Evolutionary conservation across 2,888 invertebrate species (phyloP).

Genomic region (Germaria angustata): DNA sequence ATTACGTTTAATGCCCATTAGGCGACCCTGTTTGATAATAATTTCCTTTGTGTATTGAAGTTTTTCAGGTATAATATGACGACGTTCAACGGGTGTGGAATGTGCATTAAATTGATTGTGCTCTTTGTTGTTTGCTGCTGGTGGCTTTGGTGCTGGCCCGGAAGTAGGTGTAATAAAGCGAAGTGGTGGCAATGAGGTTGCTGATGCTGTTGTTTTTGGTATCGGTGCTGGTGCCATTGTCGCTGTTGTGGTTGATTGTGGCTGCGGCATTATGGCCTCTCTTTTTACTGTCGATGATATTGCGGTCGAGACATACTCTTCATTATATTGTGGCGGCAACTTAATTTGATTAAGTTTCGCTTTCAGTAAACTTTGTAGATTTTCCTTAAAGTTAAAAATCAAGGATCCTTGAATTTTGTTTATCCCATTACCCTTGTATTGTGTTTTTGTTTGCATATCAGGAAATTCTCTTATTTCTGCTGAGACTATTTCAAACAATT

Average conservation of each 20-base stretch:
- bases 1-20: slow-evolving; percentile 86
- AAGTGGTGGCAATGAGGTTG: not conserved
- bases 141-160: not conserved
- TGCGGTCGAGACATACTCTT: slow-evolving; percentile 28
- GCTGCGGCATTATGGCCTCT: slow-evolving; percentile 29
- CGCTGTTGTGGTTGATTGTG: slow-evolving; percentile 25
- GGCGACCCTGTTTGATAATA: slow-evolving; percentile 84
- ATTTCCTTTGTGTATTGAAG: slow-evolving; percentile 83
- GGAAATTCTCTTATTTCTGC: slow-evolving; percentile 46
- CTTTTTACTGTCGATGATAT: slow-evolving; percentile 50
- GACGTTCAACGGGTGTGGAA: slow-evolving; percentile 69
- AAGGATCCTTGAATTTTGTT: slow-evolving; percentile 62
- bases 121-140: slow-evolving; percentile 37
- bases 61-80: slow-evolving; percentile 76
- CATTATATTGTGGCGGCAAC: slow-evolving; percentile 26
- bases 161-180: slow-evolving; percentile 18
- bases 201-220: not conserved
- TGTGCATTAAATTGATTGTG: not conserved
- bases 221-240: not conserved
- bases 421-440: not conserved
- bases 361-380: slow-evolving; percentile 69
- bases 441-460: slow-evolving; percentile 16
- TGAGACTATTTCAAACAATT: slow-evolving; percentile 14
- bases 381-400: slow-evolving; percentile 71
- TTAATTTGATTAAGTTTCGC: slow-evolving; percentile 56